phyloP scores from a whole-genome alignment of 2,797 vertebrate species.

The Trachops cirrhosus region DNA sequence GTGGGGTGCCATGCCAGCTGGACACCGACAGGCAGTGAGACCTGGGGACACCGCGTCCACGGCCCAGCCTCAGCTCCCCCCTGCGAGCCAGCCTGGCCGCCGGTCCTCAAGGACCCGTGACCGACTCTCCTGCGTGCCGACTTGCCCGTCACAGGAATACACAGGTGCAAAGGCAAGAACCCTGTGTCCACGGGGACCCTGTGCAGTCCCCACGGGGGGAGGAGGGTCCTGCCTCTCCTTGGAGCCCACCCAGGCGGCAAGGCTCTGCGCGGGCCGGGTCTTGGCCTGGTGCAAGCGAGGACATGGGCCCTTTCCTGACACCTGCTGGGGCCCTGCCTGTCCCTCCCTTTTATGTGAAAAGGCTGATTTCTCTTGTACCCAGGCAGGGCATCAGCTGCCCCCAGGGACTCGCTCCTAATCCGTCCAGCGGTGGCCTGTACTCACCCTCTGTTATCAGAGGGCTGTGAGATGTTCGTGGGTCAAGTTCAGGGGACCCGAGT shows the following conservation, averaged over 20 bases:
- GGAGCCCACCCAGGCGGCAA: background rate
- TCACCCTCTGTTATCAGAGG: background rate
- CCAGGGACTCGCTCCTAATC: background rate
- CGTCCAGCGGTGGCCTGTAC: accelerated
- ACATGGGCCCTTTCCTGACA: background rate
- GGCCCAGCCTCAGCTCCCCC: background rate
- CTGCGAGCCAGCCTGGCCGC: background rate
- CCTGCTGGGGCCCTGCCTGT: too few relatives aligned
- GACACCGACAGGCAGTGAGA: accelerated
- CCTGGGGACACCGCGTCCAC: too few relatives aligned
- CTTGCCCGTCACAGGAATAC: background rate
- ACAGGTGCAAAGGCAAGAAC: too few relatives aligned
- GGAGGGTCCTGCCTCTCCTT: background rate
- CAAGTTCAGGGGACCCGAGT: too few relatives aligned
- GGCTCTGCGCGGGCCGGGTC: background rate
- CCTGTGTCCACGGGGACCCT: background rate
- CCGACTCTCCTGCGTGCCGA: accelerated
- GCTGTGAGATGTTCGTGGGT: too few relatives aligned
- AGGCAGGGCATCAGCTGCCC: background rate
- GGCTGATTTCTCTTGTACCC: background rate
- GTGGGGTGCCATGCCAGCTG: accelerated
- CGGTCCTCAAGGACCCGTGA: background rate
- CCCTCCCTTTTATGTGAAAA: background rate
- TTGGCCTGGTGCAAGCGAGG: background rate
- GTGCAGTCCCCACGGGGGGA: too few relatives aligned